These are phyloP conservation scores for Caenorhabditis angaria DNA, from an alignment of 2,888 invertebrate species.

Conservation along the genomic window DNA sequence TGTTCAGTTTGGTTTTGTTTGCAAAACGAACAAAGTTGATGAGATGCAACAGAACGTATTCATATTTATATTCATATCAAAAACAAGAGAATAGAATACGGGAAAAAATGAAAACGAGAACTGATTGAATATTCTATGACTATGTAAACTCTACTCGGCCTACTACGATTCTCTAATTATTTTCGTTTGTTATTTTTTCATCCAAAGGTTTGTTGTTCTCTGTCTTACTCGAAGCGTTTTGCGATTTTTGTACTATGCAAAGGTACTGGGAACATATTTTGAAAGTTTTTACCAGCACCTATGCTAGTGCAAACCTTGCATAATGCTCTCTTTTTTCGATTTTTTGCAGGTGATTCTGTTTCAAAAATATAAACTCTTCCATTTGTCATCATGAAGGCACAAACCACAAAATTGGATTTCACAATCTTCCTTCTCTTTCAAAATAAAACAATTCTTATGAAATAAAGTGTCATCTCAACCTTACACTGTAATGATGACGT, in stretches of 20 bases:
- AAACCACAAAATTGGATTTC: too few species aligned
- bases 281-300: conserved; percentile 32
- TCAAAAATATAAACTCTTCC: too few species aligned
- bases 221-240: conserved; percentile 2
- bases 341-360: too few species aligned
- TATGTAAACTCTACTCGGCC: not conserved
- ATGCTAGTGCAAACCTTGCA: conserved; percentile 48
- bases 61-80: too few species aligned
- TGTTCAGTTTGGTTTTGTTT: too few species aligned
- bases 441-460: too few species aligned
- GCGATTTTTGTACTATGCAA: conserved; percentile 52
- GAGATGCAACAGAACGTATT: too few species aligned
- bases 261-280: conserved; percentile 41
- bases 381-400: too few species aligned
- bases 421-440: too few species aligned
- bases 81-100: not conserved
- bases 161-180: not conserved
- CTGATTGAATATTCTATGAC: conserved; percentile 2
- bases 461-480: too few species aligned
- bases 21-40: not conserved
- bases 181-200: not conserved
- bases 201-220: not conserved
- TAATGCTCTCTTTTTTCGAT: not conserved
- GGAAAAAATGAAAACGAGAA: not conserved
- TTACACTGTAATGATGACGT: too few species aligned